These are phyloP conservation scores for Brachionus asplanchnoidis DNA, from an alignment of 1,140 invertebrate species.

Conservation along the genomic window DNA sequence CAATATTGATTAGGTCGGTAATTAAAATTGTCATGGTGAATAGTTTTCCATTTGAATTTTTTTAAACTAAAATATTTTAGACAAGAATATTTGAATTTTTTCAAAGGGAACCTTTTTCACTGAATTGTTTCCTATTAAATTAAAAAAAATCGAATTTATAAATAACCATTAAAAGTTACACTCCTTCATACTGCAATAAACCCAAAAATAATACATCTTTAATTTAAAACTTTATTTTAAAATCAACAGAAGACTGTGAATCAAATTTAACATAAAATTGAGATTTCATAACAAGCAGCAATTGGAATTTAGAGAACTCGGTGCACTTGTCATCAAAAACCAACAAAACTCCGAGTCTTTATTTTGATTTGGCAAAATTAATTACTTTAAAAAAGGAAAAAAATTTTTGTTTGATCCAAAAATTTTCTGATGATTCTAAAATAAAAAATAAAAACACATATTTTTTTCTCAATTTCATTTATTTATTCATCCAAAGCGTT, in stretches of 20 bases:
- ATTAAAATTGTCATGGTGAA: too few relatives aligned
- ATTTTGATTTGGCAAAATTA: background rate
- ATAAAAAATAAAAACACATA: background rate
- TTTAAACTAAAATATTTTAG: too few relatives aligned
- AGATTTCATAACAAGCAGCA: background rate
- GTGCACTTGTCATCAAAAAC: background rate
- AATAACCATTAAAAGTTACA: too few relatives aligned
- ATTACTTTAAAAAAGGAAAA: background rate
- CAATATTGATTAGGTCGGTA: too few relatives aligned
- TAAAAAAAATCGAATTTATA: too few relatives aligned
- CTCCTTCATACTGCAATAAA: too few relatives aligned
- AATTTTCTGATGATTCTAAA: background rate
- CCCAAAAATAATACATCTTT: background rate
- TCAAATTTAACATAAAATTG: background rate
- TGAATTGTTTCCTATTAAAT: too few relatives aligned
- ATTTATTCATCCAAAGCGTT: conserved; percentile 19
- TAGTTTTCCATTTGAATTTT: too few relatives aligned
- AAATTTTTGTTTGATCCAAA: background rate
- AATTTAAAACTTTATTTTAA: conserved; percentile 16
- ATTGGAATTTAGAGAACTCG: background rate
- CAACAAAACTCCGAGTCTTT: background rate
- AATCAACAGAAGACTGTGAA: background rate
- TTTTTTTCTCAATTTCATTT: conserved; percentile 5
- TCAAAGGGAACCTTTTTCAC: too few relatives aligned
- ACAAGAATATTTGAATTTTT: too few relatives aligned